Percentiles rank a stretch among this genome's conserved stretches.
Evolutionary conservation across 2,113 vertebrate species (phyloP).

Genomic region (Centropus bengalensis): DNA sequence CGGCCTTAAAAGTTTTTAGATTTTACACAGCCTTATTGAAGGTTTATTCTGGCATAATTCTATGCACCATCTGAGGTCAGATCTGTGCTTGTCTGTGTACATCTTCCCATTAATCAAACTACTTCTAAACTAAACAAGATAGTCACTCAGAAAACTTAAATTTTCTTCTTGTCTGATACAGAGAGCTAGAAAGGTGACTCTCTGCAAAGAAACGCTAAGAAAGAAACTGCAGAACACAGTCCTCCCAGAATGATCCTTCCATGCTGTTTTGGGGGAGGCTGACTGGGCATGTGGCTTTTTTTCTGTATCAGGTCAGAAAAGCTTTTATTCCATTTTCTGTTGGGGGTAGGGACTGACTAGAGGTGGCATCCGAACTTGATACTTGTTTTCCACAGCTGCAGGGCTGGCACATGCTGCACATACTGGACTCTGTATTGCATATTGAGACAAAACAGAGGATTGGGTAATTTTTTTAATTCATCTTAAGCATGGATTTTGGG

Average conservation of each 20-base stretch:
- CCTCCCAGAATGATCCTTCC: neutral
- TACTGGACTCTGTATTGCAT: neutral
- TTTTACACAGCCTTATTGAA: neutral
- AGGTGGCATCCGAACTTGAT: neutral
- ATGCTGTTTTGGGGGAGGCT: neutral
- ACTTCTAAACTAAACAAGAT: neutral
- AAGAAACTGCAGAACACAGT: neutral
- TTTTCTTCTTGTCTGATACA: neutral
- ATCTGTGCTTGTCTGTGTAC: neutral
- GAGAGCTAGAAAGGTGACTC: neutral
- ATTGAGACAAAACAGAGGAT: neutral
- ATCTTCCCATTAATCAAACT: neutral
- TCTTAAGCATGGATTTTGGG: neutral
- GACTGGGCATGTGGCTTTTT: neutral
- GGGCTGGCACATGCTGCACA: neutral
- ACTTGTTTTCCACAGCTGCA: neutral
- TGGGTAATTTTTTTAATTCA: neutral
- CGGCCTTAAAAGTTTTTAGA: neutral
- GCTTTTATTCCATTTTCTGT: neutral
- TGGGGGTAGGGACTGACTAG: neutral
- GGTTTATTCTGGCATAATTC: neutral
- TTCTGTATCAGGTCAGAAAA: neutral
- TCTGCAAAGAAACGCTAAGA: neutral
- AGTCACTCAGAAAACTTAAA: neutral
- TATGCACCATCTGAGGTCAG: neutral